A percentile compares a stretch with the other conserved stretches of the same genome.
These are phyloP conservation scores for Plotosus lineatus DNA, from an alignment of 2,113 vertebrate genomes.

Conservation along the genomic window DNA sequence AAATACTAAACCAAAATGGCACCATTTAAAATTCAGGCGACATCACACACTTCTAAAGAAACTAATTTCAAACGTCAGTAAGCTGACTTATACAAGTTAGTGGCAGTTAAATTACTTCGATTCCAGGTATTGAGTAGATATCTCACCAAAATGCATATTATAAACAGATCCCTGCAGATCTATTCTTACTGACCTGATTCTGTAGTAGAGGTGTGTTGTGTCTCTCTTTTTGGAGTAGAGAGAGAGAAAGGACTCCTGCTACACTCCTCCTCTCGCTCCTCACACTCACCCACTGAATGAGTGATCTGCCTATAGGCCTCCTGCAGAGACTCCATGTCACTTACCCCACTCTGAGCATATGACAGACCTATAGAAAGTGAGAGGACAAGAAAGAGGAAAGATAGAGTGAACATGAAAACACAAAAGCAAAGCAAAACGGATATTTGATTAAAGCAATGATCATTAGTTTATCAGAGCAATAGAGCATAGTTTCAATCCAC, in stretches of 20 bases:
- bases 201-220: slow-evolving; percentile 60
- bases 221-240: slow-evolving; percentile 40
- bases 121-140: background rate
- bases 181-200: slow-evolving; percentile 65
- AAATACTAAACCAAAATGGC: background rate
- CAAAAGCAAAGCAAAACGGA: background rate
- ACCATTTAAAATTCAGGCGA: background rate
- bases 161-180: background rate
- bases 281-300: slow-evolving; percentile 70
- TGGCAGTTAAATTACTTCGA: background rate
- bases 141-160: background rate
- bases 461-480: background rate
- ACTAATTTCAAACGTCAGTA: background rate
- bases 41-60: background rate
- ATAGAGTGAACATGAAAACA: background rate
- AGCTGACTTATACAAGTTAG: background rate
- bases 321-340: slow-evolving; percentile 83
- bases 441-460: background rate
- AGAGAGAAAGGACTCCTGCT: slow-evolving; percentile 35
- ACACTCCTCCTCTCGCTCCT: slow-evolving; percentile 52
- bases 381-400: background rate
- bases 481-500: background rate
- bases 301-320: slow-evolving; percentile 80
- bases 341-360: slow-evolving; percentile 73
- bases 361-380: slow-evolving; percentile 55